A percentile compares a stretch with the other conserved stretches of the same genome.
Conservation (phyloP, 2,797 vertebrate species). For the Zalophus californianus region DNA sequence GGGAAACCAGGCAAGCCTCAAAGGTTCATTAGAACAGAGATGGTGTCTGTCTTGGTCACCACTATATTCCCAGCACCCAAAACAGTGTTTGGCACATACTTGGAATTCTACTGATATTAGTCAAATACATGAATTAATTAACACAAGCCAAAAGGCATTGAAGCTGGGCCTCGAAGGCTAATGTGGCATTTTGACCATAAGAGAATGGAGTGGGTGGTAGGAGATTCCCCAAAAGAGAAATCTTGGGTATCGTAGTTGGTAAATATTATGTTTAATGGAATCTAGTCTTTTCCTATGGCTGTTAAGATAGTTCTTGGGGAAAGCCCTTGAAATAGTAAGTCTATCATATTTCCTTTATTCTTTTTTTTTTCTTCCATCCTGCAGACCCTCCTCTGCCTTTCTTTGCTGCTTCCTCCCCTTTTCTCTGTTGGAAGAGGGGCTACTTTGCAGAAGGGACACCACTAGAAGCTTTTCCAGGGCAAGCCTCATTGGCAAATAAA, state of each 20-base stretch:
- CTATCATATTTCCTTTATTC: constrained; percentile 43
- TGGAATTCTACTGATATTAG: neutral
- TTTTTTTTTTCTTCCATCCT: neutral
- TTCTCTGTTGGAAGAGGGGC: constrained; percentile 40
- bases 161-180: neutral
- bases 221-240: constrained; percentile 45
- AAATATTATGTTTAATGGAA: neutral
- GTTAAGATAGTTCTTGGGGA: constrained; percentile 48
- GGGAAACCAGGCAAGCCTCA: neutral
- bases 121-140: neutral
- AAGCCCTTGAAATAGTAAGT: constrained; percentile 66
- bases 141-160: neutral
- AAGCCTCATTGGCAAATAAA: neutral
- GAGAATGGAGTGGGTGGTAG: neutral
- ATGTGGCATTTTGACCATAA: neutral
- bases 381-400: neutral
- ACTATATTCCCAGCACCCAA: neutral
- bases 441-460: neutral
- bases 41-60: neutral
- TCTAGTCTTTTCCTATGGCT: constrained; percentile 54
- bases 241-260: neutral
- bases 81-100: neutral
- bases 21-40: neutral
- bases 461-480: constrained; percentile 10
- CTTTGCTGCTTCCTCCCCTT: constrained; percentile 20